Evolutionary conservation across 2,888 invertebrate genomes (phyloP), one percentile per base, ranked within the genome.

Genomic region (Nephrotoma flavescens): DNA sequence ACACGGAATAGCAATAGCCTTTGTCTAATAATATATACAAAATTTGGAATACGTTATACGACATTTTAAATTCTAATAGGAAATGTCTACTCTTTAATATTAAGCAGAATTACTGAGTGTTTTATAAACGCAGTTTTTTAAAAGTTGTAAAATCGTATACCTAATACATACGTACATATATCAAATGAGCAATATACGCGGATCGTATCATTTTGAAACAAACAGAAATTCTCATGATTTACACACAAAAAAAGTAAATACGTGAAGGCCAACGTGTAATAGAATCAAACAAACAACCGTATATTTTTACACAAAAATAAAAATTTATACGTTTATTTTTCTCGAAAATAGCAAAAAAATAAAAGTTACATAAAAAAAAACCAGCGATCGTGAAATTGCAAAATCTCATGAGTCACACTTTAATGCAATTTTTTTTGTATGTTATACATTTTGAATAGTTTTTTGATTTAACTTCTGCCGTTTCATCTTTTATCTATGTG

Each of bases 381-480:
- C n/a, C 42, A 84, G 15, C 84, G 84, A 84, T 84, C 84, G 84
- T 84, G 84, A 84, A 84, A 84, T 84, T 84, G 84, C 84, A 84
- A 84, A 84, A 84, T 84, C 84, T 84, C 84, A 84, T 84, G 84
- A 84, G 84, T 84, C 84, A 84, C 84, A 84, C 42, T 84, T 84
- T 84, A 84, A 84, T 84, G 42, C 84, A 84, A 42, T 84, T 84
- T 84, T n/a, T 42, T 41, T 42, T 42, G 42, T 83, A 9, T 83
- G 3, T 84, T 47, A 47, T n/a, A 31, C 2, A 3, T 31, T 71
- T 19, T 31, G 52, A 52, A 52, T 52, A 52, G 52, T n/a, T 52
- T 15, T 52, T 15, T 15, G 52, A 71, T 71, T 71, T 71, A 9
- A 71, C 31, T 71, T 52, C 52, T 71, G 31, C 7, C 71, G 31